Evolutionary conservation across 1,140 invertebrate species (phyloP).

Genomic region (Pantala flavescens): DNA sequence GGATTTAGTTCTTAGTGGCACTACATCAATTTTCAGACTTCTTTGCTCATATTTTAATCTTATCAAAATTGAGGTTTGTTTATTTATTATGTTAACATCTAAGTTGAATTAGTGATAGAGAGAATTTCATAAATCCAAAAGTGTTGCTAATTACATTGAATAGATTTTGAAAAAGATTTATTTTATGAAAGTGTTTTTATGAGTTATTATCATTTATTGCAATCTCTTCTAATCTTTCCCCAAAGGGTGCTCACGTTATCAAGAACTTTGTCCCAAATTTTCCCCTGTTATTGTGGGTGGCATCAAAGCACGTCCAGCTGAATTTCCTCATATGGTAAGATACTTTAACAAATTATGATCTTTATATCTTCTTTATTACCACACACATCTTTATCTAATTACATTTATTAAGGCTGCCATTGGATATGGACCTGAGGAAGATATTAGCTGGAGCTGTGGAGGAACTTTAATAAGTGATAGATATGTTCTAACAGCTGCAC

Average conservation of each 20-base stretch:
- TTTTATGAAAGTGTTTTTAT: not conserved
- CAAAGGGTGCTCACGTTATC: not conserved
- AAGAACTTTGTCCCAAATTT: not conserved
- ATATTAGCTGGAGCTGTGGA: constrained; percentile 31
- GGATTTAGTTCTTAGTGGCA: no score
- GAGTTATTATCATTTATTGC: not conserved
- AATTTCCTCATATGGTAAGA: constrained; percentile 36
- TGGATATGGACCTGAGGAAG: constrained; percentile 15
- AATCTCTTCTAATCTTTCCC: no score
- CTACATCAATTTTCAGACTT: no score
- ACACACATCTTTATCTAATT: no score
- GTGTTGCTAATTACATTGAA: no score
- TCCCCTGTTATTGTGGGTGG: constrained; percentile 29
- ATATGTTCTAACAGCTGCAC: constrained; percentile 40
- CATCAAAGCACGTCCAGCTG: constrained; percentile 26
- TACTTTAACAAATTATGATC: not conserved
- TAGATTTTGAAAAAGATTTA: no score
- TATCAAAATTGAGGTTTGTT: no score
- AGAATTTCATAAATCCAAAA: no score
- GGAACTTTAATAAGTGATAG: constrained; percentile 39
- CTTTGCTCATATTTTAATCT: no score
- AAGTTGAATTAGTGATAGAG: no score
- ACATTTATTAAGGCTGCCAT: constrained; percentile 13
- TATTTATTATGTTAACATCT: no score
- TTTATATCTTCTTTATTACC: not conserved